These are phyloP conservation scores for Epiblema foenella DNA, from an alignment of 2,888 invertebrate genomes.

Conservation along the genomic window DNA sequence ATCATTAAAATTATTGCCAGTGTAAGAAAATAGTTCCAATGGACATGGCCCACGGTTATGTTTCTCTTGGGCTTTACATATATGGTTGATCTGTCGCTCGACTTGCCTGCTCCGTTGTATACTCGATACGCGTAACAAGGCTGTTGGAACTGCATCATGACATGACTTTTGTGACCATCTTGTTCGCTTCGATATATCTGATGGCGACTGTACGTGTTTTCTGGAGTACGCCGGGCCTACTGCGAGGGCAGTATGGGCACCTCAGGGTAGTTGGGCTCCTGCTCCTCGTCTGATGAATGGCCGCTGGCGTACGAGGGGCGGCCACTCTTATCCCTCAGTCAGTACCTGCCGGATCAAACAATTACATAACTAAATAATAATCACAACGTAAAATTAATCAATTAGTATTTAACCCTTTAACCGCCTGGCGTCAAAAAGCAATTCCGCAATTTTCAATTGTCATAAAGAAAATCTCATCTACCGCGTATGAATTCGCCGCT, in stretches of 20 bases:
- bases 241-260: constrained; percentile 64
- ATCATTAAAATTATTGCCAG: no score
- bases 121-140: neutral
- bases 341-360: constrained; percentile 65
- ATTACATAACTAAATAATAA: neutral
- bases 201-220: no score
- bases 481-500: no score
- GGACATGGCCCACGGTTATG: no score
- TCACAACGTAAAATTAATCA: neutral
- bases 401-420: no score
- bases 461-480: no score
- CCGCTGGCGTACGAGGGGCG: constrained; percentile 67
- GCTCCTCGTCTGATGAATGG: constrained; percentile 78
- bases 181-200: no score
- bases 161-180: no score
- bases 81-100: neutral
- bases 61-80: no score
- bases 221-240: constrained; percentile 47
- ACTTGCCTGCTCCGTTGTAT: neutral
- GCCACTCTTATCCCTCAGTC: constrained; percentile 80
- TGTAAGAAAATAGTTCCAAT: no score
- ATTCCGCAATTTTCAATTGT: no score
- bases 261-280: constrained; percentile 66
- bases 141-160: neutral
- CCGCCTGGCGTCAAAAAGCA: no score